phyloP scores from a whole-genome alignment of 2,113 vertebrate species.

The Apeltes quadracus region DNA sequence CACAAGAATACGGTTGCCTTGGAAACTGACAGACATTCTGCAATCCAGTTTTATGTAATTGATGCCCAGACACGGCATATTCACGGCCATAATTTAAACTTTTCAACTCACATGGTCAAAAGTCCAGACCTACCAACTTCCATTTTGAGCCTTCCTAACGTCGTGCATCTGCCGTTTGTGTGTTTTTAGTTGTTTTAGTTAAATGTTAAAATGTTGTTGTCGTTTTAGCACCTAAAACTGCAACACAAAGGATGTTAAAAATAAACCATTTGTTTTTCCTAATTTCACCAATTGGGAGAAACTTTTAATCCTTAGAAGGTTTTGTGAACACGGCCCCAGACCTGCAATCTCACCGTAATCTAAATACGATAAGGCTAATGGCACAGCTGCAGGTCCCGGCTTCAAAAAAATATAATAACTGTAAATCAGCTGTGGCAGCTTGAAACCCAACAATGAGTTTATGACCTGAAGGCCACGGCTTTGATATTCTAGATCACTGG shows the following conservation, averaged over 20 bases:
- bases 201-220: neutral
- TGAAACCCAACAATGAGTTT: conserved; percentile 1
- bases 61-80: conserved; percentile 33
- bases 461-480: neutral
- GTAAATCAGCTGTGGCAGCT: conserved; percentile 3
- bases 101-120: neutral
- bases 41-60: conserved; percentile 63
- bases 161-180: no score
- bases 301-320: neutral
- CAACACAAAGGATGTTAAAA: neutral
- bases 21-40: conserved; percentile 64
- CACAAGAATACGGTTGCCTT: conserved; percentile 65
- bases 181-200: no score
- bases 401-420: neutral
- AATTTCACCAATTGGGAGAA: no score
- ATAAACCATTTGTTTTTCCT: neutral
- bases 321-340: neutral
- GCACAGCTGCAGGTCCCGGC: neutral
- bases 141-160: neutral
- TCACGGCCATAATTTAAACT: conserved; percentile 59
- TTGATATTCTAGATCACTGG: neutral
- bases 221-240: neutral
- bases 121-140: neutral
- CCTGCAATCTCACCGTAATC: neutral
- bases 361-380: neutral